phyloP scores from a whole-genome alignment of 2,113 vertebrate genomes.

The Rhineura floridana region DNA sequence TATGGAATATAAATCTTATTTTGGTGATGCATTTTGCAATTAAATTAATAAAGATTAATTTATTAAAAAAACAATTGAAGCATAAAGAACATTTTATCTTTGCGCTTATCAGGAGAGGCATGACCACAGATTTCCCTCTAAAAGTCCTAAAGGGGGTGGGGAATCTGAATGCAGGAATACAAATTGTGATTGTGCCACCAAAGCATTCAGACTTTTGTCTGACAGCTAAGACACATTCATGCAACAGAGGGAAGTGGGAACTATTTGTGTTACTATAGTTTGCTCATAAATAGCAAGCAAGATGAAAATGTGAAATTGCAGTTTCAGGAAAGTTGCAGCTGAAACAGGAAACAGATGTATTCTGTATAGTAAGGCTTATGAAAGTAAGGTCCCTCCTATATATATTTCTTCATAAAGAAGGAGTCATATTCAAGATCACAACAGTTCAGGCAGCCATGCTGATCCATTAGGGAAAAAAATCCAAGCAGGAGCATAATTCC shows the following conservation, averaged over 20 bases:
- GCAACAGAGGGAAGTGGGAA: not conserved
- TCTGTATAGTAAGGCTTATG: slow-evolving; percentile 4
- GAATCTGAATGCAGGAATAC: not conserved
- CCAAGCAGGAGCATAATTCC: not conserved
- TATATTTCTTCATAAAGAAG: not conserved
- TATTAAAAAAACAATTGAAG: not conserved
- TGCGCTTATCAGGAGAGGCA: not conserved
- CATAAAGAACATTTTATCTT: not conserved
- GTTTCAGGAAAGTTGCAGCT: too few relatives aligned
- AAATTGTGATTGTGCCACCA: not conserved
- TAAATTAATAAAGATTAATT: too few relatives aligned
- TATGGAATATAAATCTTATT: too few relatives aligned
- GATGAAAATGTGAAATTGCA: slow-evolving; percentile 26
- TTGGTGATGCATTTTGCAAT: too few relatives aligned
- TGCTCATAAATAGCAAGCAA: not conserved
- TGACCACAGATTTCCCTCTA: not conserved
- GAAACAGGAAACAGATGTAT: slow-evolving; percentile 68
- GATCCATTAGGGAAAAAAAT: not conserved
- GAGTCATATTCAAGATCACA: not conserved
- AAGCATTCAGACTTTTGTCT: not conserved
- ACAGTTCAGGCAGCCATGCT: not conserved
- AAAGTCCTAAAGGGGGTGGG: too few relatives aligned
- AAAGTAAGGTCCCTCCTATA: slow-evolving; percentile 1
- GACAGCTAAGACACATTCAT: not conserved
- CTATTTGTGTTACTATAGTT: slow-evolving; percentile 11